These are phyloP conservation scores for Drosophila fungiperda DNA, from an alignment of 2,888 invertebrate species.

Conservation along the genomic window DNA sequence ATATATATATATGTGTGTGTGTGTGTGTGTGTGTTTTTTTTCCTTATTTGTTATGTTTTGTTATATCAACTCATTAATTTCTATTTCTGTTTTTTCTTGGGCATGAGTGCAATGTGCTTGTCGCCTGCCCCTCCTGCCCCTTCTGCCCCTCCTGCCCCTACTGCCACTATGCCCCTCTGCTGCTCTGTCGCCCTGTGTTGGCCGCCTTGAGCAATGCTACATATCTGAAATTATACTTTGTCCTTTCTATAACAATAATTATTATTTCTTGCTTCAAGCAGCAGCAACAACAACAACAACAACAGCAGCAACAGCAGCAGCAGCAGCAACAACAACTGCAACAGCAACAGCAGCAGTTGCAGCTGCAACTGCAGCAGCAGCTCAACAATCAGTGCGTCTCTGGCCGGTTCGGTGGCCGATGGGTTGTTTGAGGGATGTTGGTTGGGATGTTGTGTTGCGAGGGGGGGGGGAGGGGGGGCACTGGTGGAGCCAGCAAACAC, in stretches of 20 bases:
- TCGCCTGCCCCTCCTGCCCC: conserved; percentile 5
- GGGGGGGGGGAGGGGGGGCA: conserved; percentile 3
- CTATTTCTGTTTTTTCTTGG: conserved; percentile 75
- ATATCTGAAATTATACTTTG: conserved; percentile 80
- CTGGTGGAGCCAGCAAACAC: conserved; percentile 72
- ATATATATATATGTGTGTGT: conserved; percentile 1
- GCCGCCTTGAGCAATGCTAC: conserved; percentile 57
- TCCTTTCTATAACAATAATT: conserved; percentile 81
- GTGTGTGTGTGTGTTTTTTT: neutral
- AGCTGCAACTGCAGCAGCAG: conserved; percentile 26
- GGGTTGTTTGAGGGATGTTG: conserved; percentile 5
- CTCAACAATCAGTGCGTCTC: conserved; percentile 57
- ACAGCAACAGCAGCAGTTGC: conserved; percentile 21
- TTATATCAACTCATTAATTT: conserved; percentile 78
- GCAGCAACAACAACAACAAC: conserved; percentile 29
- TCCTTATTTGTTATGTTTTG: conserved; percentile 26
- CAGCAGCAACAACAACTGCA: conserved; percentile 19
- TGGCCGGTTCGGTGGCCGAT: conserved; percentile 28
- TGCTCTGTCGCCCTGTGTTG: neutral
- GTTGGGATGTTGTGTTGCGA: neutral
- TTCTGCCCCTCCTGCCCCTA: conserved; percentile 16
- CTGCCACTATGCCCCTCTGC: neutral
- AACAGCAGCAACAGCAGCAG: conserved; percentile 40
- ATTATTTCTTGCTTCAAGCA: conserved; percentile 76
- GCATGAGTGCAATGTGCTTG: conserved; percentile 66